Evolutionary conservation across 2,888 invertebrate genomes (phyloP), one percentile per base, ranked within the genome.

Genomic region (Electrophaes corylata): DNA sequence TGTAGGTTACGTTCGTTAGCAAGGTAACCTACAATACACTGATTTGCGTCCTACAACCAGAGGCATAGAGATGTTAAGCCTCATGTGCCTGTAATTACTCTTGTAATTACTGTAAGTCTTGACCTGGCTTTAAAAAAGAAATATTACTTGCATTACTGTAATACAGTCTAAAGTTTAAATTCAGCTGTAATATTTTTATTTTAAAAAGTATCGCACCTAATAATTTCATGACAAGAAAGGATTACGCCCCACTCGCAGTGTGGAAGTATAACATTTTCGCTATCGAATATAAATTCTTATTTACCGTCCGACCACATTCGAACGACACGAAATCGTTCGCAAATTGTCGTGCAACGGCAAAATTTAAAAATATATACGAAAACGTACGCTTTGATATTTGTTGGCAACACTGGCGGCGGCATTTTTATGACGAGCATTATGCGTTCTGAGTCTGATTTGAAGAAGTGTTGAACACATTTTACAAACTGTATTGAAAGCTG

Each of bases 231-330:
- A 50, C 62, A 60, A 62, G 63, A 61, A 61, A 57, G 63, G 63
- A 63, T 65, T 62, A 54, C 45, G 58, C 54, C 54, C 47, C 47
- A 52, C 44, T 44, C 37, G 10, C 29, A 40, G 31, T 40, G 44
- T 43, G 56, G 56, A 66, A 66, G 45, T 62, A 56, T 59, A 62
- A 64, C 57, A 63, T 65, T 63, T 60, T 56, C 49, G 60, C 62
- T 62, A 69, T 69, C 62, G 63, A 60, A 69, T 64, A 67, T 64
- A 69, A 67, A 66, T 69, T 66, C 62, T 57, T 66, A 66, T 69
- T 69, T 67, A 66, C 64, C 61, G 57, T 53, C 54, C 63, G 60
- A 66, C 55, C 58, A 49, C 60, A 55, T 55, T 53, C 41, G 55
- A n/a, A n/a, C n/a, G n/a, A n/a, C n/a, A n/a, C n/a, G n/a, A 64